These are phyloP conservation scores for Parambassis ranga DNA, from an alignment of 2,797 vertebrate genomes.

Conservation along the genomic window DNA sequence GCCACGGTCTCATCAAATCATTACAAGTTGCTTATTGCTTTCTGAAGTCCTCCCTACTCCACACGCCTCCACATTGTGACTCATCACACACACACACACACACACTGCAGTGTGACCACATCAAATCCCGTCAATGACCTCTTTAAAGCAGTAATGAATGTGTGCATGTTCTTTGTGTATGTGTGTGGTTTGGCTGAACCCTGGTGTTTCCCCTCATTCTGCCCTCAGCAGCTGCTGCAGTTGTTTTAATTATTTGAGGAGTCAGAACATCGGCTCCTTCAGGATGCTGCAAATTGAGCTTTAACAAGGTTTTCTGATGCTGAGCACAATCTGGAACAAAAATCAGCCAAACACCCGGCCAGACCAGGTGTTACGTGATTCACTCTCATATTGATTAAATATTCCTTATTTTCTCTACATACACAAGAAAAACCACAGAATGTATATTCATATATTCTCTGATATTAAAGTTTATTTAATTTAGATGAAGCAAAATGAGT, in stretches of 20 bases:
- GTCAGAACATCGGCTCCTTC: constrained; percentile 9
- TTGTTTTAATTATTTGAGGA: constrained; percentile 33
- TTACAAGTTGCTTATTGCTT: constrained; percentile 2
- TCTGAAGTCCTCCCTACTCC: neutral
- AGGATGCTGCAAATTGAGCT: constrained; percentile 13
- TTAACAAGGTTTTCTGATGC: neutral
- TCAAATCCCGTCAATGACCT: neutral
- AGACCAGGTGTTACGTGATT: no score
- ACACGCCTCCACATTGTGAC: constrained; percentile 16
- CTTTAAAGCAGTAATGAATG: neutral
- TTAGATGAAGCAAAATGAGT: no score
- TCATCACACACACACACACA: constrained; percentile 1
- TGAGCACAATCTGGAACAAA: neutral
- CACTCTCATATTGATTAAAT: no score
- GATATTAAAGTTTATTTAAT: no score
- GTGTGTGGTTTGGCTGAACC: neutral
- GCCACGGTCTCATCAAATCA: constrained; percentile 8
- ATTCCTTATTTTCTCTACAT: no score
- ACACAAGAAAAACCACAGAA: no score
- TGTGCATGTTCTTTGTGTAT: neutral
- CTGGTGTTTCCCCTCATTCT: neutral
- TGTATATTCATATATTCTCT: no score
- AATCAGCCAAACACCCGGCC: no score
- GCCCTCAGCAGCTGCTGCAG: neutral
- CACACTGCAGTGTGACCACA: constrained; percentile 1